Evolutionary conservation across 2,113 vertebrate genomes (phyloP), one percentile per base, ranked within the genome.

Genomic region (Alethe diademata): DNA sequence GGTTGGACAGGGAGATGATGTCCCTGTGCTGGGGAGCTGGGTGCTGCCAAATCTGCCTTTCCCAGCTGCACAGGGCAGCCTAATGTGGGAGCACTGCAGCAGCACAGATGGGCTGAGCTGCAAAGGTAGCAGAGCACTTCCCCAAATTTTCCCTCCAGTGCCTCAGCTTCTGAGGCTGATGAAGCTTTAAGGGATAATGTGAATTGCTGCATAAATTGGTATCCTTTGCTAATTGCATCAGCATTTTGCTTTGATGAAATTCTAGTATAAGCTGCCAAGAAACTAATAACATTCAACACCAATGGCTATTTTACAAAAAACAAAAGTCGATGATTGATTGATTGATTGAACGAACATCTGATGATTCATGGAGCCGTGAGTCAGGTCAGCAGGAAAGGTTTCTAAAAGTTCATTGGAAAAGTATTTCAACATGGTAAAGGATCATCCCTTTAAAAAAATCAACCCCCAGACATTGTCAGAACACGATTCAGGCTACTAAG

Each of bases 221-320:
- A 92, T 90, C 78, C 93, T 95, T 96, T 94, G 93, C 95, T 96
- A 97, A 97, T 96, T 96, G 86, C 93, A 88, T 96, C 91, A 94
- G 92, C 70, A 50, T 93, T 96, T 96, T 93, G 82, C 85, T 90
- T 90, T 94, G 83, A 92, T 88, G 93, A 78, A 84, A 94, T 75
- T 47, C 78, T 66, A 50, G 91, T 61, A 19, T 19, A 36, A 72
- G 73, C 40, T 89, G 91, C 85, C 91, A 97, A 92, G 91, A 93
- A 93, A 81, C 42, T n/a, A 91, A 93, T 93, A 91, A 79, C 72
- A 28, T 73, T 36, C 74, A 47, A 35, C 88, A 89, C 79, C 93
- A 88, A 91, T 83, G 79, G 93, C 86, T 86, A 18, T 75, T 67
- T 80, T 15, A 60, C 62, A 58, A 74, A 88, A 90, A 62, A 4